phyloP scores from a whole-genome alignment of 2,797 vertebrate genomes.

The Chelon labrosus region DNA sequence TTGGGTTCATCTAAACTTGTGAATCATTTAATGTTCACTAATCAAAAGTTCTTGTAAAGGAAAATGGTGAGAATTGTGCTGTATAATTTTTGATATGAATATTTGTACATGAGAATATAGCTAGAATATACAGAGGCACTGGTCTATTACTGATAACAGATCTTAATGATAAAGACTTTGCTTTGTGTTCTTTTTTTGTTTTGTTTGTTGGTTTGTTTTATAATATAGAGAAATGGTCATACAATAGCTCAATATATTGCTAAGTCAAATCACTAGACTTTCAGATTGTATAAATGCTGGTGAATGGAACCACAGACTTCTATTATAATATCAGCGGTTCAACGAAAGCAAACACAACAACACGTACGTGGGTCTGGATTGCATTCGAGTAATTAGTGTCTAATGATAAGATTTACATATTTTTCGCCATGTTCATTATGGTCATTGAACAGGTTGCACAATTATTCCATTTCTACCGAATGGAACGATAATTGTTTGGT shows the following conservation, averaged over 20 bases:
- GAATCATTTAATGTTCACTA: conserved; percentile 86
- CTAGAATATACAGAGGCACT: conserved; percentile 83
- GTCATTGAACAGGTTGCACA: conserved; percentile 84
- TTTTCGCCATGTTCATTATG: conserved; percentile 79
- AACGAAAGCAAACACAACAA: conserved; percentile 58
- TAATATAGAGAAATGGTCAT: conserved; percentile 76
- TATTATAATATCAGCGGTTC: conserved; percentile 39
- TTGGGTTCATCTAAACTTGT: conserved; percentile 81
- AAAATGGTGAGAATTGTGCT: conserved; percentile 89
- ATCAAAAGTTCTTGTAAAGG: conserved; percentile 86
- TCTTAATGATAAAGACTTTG: conserved; percentile 72
- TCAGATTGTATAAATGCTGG: conserved; percentile 81
- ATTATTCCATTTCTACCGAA: conserved; percentile 80
- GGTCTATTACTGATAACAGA: conserved; percentile 82
- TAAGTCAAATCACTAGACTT: conserved; percentile 76
- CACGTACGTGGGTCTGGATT: conserved; percentile 59
- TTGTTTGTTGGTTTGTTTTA: conserved; percentile 60
- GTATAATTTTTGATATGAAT: conserved; percentile 90
- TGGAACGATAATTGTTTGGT: conserved; percentile 82
- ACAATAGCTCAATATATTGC: conserved; percentile 76
- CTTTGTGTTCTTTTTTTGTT: conserved; percentile 63
- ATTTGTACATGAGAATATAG: conserved; percentile 89
- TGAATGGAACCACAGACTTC: conserved; percentile 74
- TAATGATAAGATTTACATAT: conserved; percentile 74
- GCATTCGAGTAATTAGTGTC: conserved; percentile 71